phyloP scores from a whole-genome alignment of 1,140 invertebrate species.

The Brachionus rubens region DNA sequence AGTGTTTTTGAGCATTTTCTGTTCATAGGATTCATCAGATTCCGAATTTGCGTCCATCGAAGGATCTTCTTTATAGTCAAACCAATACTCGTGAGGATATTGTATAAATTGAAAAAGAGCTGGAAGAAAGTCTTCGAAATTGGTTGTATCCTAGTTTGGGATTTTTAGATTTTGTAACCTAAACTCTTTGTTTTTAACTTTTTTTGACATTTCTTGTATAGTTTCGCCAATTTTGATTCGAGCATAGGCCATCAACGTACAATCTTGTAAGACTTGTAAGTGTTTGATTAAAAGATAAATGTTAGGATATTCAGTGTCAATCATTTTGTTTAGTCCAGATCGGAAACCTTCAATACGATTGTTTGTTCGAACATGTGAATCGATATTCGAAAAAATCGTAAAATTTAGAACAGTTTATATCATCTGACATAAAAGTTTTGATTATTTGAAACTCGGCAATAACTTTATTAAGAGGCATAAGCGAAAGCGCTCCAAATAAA shows the following conservation, averaged over 20 bases:
- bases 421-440: neutral
- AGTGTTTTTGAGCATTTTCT: too few species aligned
- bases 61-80: neutral
- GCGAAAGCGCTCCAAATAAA: neutral
- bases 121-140: neutral
- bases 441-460: neutral
- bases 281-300: conserved; percentile 5
- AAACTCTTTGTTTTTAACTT: neutral
- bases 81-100: neutral
- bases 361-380: conserved; percentile 10
- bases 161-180: neutral
- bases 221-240: neutral
- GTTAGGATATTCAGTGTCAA: neutral
- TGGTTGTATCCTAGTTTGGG: neutral
- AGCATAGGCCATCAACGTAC: neutral
- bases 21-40: too few species aligned
- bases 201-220: neutral
- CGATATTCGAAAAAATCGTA: neutral
- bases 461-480: neutral
- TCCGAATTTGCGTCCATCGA: too few species aligned
- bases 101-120: conserved; percentile 2
- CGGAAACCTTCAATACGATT: conserved; percentile 9
- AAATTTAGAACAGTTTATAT: neutral
- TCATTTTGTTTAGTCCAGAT: neutral
- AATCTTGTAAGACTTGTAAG: neutral